phyloP scores from a whole-genome alignment of 1,140 invertebrate genomes.

The Drosophila albomicans region DNA sequence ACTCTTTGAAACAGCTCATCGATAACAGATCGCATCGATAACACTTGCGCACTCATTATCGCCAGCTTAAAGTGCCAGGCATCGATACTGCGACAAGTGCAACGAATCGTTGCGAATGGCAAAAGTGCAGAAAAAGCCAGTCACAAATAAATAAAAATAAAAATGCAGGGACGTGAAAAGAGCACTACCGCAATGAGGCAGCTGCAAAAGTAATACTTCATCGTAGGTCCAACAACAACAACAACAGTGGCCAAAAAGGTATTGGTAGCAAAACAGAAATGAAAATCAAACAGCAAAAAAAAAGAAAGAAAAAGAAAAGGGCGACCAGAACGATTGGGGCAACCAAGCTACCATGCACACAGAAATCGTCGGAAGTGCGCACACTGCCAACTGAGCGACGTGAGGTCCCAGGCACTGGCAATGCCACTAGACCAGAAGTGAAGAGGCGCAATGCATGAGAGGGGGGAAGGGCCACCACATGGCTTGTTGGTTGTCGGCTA shows the following conservation, averaged over 20 bases:
- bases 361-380: slow-evolving; percentile 79
- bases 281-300: slow-evolving; percentile 72
- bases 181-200: slow-evolving; percentile 48
- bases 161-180: slow-evolving; percentile 54
- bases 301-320: slow-evolving; percentile 31
- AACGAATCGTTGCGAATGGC: slow-evolving; percentile 1
- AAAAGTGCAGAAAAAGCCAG: slow-evolving; percentile 19
- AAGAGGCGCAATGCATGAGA: not conserved
- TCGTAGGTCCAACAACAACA: slow-evolving; percentile 30
- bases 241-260: slow-evolving; percentile 67
- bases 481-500: slow-evolving; percentile 72
- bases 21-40: slow-evolving; percentile 37
- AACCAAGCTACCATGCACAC: slow-evolving; percentile 29
- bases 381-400: slow-evolving; percentile 70
- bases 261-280: slow-evolving; percentile 78
- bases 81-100: slow-evolving; percentile 16
- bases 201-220: slow-evolving; percentile 61
- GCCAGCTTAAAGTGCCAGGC: not conserved
- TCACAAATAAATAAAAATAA: slow-evolving; percentile 50
- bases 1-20: slow-evolving; percentile 10
- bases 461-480: slow-evolving; percentile 30
- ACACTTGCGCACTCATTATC: slow-evolving; percentile 11
- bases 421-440: not conserved
- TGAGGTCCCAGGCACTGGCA: slow-evolving; percentile 45
- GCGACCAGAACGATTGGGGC: slow-evolving; percentile 33